Evolutionary conservation across 2,888 invertebrate genomes (phyloP), one percentile per base, ranked within the genome.

Genomic region (Cistogaster globosa): DNA sequence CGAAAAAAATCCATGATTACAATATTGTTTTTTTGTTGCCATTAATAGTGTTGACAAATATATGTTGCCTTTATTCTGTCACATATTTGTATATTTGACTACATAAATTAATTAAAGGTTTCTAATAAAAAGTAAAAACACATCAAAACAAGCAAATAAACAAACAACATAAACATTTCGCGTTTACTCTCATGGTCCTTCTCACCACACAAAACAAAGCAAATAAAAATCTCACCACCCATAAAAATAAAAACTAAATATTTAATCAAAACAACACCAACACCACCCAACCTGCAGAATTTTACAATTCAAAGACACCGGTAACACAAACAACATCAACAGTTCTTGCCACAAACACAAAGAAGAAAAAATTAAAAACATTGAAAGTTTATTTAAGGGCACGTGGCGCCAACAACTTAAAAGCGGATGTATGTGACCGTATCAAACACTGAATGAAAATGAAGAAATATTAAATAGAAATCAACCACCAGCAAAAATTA

Each of bases 381-480:
- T 12, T 60, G 36, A 58, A 77, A 55, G 58, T 83, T 78, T 78
- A 53, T 71, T 63, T 48, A 72, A 62, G 57, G 81, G 68, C 84
- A 81, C 80, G 82, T 83, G 82, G 82, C 82, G 82, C 82, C 82
- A 76, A 77, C 53, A 51, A 14, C 57, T 7, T 14, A 51, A 51
- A 32, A 20, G 20, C 22, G 16, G 62, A 51, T 53, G 38, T 26
- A 26, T 71, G 51, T 51, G 57, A 45, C 55, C 18, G 55, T 63
- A 55, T 26, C 45, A 55, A 55, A 58, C 26, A 72, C 42, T 53
- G 55, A 80, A 72, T 32, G 32, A 32, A 26, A 26, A 32, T 32
- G 6, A 32, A 67, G 26, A 36, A 7, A 26, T 26, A 26, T 26
- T 53, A n/a, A 36, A 42, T 38, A 16, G 8, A 20, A 18, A 16